Percentiles rank a stretch among this genome's conserved stretches.
phyloP scores from a whole-genome alignment of 2,888 invertebrate genomes.

The Ornithoptera priamus region DNA sequence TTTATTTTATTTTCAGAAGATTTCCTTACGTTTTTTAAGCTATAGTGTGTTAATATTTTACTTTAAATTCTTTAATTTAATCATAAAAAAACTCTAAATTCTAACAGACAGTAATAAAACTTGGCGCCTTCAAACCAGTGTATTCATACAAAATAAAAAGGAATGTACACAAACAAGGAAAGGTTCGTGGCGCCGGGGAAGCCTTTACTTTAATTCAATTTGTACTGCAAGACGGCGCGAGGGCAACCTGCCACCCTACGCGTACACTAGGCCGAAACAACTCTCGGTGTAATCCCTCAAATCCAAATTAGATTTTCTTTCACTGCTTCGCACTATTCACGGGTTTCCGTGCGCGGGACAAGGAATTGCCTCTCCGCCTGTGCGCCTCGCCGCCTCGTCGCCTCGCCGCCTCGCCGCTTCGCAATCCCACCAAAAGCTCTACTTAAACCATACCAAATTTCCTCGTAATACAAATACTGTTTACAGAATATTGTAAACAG shows the following conservation, averaged over 20 bases:
- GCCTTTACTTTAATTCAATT: conserved; percentile 66
- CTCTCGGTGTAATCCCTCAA: conserved; percentile 75
- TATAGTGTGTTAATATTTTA: too few species aligned
- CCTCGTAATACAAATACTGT: conserved; percentile 54
- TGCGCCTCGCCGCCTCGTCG: conserved; percentile 45
- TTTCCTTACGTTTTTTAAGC: too few species aligned
- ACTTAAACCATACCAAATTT: conserved; percentile 34
- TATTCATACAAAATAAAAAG: not conserved
- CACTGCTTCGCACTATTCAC: conserved; percentile 71
- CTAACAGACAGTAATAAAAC: too few species aligned
- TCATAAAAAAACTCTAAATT: too few species aligned
- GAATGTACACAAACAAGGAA: conserved; percentile 4
- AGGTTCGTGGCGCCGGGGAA: conserved; percentile 38
- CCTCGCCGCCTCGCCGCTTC: conserved; percentile 40
- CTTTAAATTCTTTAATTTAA: too few species aligned
- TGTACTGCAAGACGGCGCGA: conserved; percentile 53
- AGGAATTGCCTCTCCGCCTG: conserved; percentile 35
- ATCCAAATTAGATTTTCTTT: conserved; percentile 80
- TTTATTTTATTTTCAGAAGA: too few species aligned
- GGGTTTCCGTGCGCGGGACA: conserved; percentile 41
- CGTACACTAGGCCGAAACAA: conserved; percentile 75
- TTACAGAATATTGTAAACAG: not conserved
- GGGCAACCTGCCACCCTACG: conserved; percentile 46
- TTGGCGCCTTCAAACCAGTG: not conserved
- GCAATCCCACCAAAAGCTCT: conserved; percentile 53